Conservation (phyloP, 92 coral and sea anemone species). For the Epizoanthus scotinus region DNA sequence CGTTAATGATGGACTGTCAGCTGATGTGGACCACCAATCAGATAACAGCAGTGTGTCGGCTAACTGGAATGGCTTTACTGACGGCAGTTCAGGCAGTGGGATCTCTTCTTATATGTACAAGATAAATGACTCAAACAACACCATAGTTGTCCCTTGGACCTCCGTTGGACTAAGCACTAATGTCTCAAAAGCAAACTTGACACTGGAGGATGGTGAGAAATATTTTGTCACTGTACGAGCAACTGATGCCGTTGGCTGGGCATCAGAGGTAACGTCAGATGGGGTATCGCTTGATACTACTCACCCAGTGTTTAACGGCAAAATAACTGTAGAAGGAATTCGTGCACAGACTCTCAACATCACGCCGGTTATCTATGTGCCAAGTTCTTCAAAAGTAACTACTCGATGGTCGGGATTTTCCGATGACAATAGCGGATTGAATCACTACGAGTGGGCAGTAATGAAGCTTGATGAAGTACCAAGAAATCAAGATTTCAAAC, state of each 20-base stretch:
- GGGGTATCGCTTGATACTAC: slow-evolving; percentile 83
- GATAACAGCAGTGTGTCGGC: slow-evolving; percentile 59
- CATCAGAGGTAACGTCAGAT: slow-evolving; percentile 63
- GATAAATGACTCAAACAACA: slow-evolving; percentile 53
- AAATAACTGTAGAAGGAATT: slow-evolving; percentile 64
- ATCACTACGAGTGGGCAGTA: slow-evolving; percentile 76
- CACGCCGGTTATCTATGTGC: slow-evolving; percentile 64
- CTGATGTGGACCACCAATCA: slow-evolving; percentile 83
- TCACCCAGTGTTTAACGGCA: slow-evolving; percentile 87
- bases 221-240: slow-evolving; percentile 82
- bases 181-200: slow-evolving; percentile 50
- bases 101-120: slow-evolving; percentile 60
- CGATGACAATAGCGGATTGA: slow-evolving; percentile 77
- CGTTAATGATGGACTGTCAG: slow-evolving; percentile 77
- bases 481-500: slow-evolving; percentile 57
- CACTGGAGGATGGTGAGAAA: slow-evolving; percentile 54
- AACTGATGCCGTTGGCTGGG: slow-evolving; percentile 72
- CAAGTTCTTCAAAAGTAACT: slow-evolving; percentile 55
- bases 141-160: slow-evolving; percentile 66
- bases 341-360: slow-evolving; percentile 55
- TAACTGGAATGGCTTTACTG: slow-evolving; percentile 88
- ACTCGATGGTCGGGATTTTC: slow-evolving; percentile 83
- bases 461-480: slow-evolving; percentile 40
- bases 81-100: slow-evolving; percentile 89
- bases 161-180: slow-evolving; percentile 75